phyloP scores from a whole-genome alignment of 2,113 vertebrate genomes.

The Todiramphus saurophagus region DNA sequence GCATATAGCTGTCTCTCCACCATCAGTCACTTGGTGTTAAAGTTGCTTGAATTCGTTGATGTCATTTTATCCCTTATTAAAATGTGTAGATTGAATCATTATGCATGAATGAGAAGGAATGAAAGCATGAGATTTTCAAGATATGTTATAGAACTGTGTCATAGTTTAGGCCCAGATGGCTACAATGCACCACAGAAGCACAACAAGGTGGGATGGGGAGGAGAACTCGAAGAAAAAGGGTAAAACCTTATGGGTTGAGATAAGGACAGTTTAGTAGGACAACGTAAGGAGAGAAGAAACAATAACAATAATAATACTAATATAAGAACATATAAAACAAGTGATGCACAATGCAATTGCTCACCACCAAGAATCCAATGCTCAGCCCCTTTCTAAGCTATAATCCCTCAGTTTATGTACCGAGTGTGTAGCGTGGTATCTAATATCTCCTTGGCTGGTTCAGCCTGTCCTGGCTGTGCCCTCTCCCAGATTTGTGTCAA shows the following conservation, averaged over 20 bases:
- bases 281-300: background rate
- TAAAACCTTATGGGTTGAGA: background rate
- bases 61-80: background rate
- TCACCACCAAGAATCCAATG: background rate
- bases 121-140: background rate
- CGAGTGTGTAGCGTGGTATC: background rate
- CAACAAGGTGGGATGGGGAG: background rate
- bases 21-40: background rate
- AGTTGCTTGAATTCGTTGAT: constrained; percentile 22
- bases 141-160: background rate
- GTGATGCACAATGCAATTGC: background rate
- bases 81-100: background rate
- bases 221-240: background rate
- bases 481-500: background rate
- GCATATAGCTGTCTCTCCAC: background rate
- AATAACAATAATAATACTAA: background rate
- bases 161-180: background rate
- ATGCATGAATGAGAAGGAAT: background rate
- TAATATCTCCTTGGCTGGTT: background rate
- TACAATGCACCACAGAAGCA: background rate
- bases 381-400: background rate
- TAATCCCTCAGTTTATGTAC: background rate
- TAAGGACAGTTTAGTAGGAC: background rate
- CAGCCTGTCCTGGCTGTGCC: background rate
- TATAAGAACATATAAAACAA: background rate